Percentiles rank a stretch among this genome's conserved stretches.
Conservation (phyloP, 92 coral and sea anemone genomes). For the Anthopleura xanthogrammica region DNA sequence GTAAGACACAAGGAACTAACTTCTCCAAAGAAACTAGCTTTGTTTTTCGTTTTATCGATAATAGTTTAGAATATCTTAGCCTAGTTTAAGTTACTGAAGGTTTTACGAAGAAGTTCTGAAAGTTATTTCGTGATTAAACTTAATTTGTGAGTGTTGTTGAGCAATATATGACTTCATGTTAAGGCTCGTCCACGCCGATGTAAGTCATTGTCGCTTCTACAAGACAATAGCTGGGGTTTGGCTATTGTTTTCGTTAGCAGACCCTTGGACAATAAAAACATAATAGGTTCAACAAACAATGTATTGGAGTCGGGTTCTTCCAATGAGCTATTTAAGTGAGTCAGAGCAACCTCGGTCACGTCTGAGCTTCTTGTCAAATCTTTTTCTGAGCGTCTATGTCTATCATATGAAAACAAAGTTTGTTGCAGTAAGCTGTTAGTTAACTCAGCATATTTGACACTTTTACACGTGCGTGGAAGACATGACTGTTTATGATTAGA, state of each 20-base stretch:
- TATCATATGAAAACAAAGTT: background rate
- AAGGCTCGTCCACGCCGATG: background rate
- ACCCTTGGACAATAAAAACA: background rate
- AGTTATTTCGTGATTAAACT: background rate
- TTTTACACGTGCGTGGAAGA: conserved; percentile 4
- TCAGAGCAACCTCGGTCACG: background rate
- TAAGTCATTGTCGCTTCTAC: background rate
- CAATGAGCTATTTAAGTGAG: background rate
- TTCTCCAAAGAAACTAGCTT: background rate
- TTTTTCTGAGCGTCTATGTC: background rate
- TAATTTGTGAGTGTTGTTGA: background rate
- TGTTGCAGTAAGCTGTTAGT: background rate
- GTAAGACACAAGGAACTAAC: background rate
- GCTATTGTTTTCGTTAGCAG: background rate
- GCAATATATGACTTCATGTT: background rate
- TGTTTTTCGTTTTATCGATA: background rate
- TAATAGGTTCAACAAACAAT: background rate
- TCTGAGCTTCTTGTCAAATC: conserved; percentile 1
- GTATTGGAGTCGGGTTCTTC: background rate
- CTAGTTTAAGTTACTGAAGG: background rate
- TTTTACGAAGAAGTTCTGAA: background rate
- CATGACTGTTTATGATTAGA: background rate
- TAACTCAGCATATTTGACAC: background rate
- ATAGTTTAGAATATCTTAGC: background rate
- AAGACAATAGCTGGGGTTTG: background rate